Conservation (phyloP, 2,797 vertebrate genomes). For the Enteromius radiatus region DNA sequence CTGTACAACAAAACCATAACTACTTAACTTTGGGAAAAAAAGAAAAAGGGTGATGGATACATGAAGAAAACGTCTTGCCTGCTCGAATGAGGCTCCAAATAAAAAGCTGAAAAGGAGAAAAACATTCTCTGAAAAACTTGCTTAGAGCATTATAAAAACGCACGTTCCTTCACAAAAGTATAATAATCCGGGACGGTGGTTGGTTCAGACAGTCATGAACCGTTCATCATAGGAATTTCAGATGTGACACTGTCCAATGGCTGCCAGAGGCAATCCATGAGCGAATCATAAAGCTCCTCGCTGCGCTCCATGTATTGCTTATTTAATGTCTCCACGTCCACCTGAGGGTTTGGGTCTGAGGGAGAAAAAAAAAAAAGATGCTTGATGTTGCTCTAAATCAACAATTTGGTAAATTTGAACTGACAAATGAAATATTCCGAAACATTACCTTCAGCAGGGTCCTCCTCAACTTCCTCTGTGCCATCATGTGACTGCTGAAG, state of each 20-base stretch:
- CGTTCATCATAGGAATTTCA: constrained; percentile 74
- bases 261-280: constrained; percentile 92
- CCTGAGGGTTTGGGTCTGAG: constrained; percentile 84
- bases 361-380: constrained; percentile 26
- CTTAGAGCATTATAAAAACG: constrained; percentile 41
- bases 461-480: constrained; percentile 78
- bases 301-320: constrained; percentile 89
- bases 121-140: constrained; percentile 3
- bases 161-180: constrained; percentile 34
- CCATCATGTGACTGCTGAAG: constrained; percentile 76
- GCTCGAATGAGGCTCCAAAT: constrained; percentile 24
- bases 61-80: neutral
- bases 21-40: neutral
- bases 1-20: constrained; percentile 23
- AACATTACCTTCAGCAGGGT: constrained; percentile 81
- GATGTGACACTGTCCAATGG: constrained; percentile 85
- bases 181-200: neutral
- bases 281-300: constrained; percentile 89
- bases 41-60: neutral
- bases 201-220: constrained; percentile 65
- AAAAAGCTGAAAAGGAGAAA: constrained; percentile 15
- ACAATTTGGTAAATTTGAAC: neutral
- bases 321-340: constrained; percentile 88
- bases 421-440: neutral
- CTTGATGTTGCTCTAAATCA: neutral